Percentiles rank a stretch among this genome's conserved stretches.
These are phyloP conservation scores for Proisotoma minuta DNA, from an alignment of 2,888 invertebrate genomes.

Conservation along the genomic window DNA sequence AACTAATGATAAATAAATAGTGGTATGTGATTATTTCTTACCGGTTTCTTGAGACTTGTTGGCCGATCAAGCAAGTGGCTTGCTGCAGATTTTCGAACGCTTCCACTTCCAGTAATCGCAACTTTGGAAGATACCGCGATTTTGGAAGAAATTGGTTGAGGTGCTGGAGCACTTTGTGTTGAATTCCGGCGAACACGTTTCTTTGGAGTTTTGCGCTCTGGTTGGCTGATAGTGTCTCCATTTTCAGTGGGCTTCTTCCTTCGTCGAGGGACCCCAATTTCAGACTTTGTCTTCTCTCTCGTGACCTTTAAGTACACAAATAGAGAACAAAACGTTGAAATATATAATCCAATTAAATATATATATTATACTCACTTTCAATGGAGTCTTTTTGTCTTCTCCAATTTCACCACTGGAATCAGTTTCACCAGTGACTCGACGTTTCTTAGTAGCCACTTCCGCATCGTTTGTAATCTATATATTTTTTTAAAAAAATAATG, in stretches of 20 bases:
- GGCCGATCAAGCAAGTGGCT: constrained; percentile 64
- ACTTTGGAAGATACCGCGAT: constrained; percentile 13
- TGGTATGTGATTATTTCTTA: constrained; percentile 59
- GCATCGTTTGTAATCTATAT: no score
- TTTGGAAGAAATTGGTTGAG: constrained; percentile 22
- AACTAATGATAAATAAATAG: neutral
- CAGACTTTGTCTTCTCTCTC: no score
- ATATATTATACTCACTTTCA: no score
- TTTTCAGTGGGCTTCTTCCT: neutral
- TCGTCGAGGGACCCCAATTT: neutral
- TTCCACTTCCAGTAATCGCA: no score
- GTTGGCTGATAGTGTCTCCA: neutral
- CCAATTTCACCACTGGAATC: no score
- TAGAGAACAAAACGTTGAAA: no score
- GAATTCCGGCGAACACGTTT: neutral
- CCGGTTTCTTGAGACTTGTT: constrained; percentile 63
- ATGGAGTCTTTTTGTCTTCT: no score
- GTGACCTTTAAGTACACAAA: no score
- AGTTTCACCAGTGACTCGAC: no score
- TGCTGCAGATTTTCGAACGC: constrained; percentile 57
- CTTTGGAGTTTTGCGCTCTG: neutral
- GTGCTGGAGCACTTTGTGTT: neutral
- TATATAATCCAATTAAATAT: no score
- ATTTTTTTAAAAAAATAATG: no score
- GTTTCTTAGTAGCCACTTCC: no score